Base-by-base conservation (phyloP, 92 coral and sea anemone genomes). In the Paramuricea clavata region DNA sequence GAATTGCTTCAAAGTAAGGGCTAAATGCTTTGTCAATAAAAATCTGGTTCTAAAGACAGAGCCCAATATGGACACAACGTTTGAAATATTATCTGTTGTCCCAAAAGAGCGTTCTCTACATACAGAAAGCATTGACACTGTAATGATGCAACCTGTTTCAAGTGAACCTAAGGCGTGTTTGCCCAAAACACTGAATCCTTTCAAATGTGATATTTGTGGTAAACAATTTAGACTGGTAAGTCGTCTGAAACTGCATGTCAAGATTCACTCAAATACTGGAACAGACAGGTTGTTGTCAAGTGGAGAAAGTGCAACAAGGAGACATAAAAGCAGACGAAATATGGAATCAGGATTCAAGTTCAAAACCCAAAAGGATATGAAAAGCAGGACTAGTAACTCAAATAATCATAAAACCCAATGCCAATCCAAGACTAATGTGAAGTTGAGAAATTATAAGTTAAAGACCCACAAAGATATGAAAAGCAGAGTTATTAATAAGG, bases 121-220 rank as follows among this genome's bases (percentile, higher is more conserved):
- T 1, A 1, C 69, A 61, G 31, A 30, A 2, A 5, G 31, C 12
- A 74, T 74, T 7, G 19, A 57, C 39, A 47, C 61, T 22, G 36
- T 74, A 43, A 57, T 17, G 27, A 74, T 74, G 81, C 60, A 28
- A 36, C 81, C 81, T 17, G 81, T 74, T 72, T 2, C 11, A 0
- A 34, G 36, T 65, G 72, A 65, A 19, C 22, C 22, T 65, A 5
- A 13, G 23, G 44, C 31, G 34, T 32, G 21, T 43, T n/a, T 27
- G 16, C 33, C 17, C 11, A 33, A 47, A 12, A 47, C 13, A 2
- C 1, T 47, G 17, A 25, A 23, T 10, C 9, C 54, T 23, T 43
- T 43, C 62, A 74, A 43, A 17, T 43, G 60, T 47, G 62, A n/a
- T 44, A 21, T 43, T 28, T 43, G 81, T 33, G 62, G 50, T 49